Percentiles rank a stretch among this genome's conserved stretches.
Evolutionary conservation across 2,113 vertebrate genomes (phyloP).

Genomic region (Lepus europaeus): DNA sequence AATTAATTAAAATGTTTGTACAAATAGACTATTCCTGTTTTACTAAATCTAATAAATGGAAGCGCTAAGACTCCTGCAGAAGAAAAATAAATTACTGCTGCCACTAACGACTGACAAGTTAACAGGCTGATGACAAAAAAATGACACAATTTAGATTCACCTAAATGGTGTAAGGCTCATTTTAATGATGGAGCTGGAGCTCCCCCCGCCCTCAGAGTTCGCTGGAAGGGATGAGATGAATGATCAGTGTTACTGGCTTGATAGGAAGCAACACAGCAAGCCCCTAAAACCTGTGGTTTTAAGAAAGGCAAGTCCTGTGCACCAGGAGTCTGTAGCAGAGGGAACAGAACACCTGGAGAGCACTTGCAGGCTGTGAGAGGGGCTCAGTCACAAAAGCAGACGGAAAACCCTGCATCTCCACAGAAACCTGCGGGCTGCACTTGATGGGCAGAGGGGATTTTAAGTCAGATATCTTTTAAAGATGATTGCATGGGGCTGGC

Average conservation of each 20-base stretch:
- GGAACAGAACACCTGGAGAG: background rate
- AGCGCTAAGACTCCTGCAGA: slow-evolving; percentile 51
- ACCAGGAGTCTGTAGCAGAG: background rate
- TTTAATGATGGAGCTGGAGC: slow-evolving; percentile 60
- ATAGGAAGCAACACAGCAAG: background rate
- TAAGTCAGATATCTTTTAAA: background rate
- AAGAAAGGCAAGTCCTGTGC: slow-evolving; percentile 34
- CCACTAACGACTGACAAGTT: slow-evolving; percentile 70
- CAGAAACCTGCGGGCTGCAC: background rate
- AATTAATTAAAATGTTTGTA: slow-evolving; percentile 80
- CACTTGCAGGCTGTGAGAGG: background rate
- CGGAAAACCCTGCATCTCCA: background rate
- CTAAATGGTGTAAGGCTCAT: slow-evolving; percentile 66
- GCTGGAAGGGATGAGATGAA: slow-evolving; percentile 48
- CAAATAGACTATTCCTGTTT: slow-evolving; percentile 74
- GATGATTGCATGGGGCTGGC: background rate
- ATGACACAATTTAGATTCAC: slow-evolving; percentile 71
- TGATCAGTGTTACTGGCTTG: slow-evolving; percentile 49
- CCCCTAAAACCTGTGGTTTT: background rate
- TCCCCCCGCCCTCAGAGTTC: background rate
- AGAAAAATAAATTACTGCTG: slow-evolving; percentile 76
- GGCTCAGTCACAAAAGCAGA: background rate
- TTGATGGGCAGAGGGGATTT: background rate
- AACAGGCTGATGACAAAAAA: slow-evolving; percentile 75
- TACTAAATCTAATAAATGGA: slow-evolving; percentile 75